Evolutionary conservation across 2,113 vertebrate genomes (phyloP), one percentile per base, ranked within the genome.

Genomic region (Talpa occidentalis): DNA sequence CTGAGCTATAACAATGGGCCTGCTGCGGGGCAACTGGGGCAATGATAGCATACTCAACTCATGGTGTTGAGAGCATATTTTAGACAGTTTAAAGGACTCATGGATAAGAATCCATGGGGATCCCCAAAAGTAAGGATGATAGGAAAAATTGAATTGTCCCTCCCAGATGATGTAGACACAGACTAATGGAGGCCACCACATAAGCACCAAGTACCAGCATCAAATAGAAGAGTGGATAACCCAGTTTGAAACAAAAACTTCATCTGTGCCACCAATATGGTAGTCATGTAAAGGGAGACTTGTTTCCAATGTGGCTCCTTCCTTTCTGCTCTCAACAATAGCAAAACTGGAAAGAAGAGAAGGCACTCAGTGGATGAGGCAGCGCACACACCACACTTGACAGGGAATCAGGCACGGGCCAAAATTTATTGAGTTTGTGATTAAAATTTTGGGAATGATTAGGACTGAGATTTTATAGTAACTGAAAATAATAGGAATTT

Each of bases 11-110:
- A 47, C 12, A 86, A 54, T 24, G 10, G 7, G 14, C 7, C 6
- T 69, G 6, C 7, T 1, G 35, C 40, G 12, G 4, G 22, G 7
- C 54, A 62, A 2, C 12, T 22, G n/a, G 21, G 12, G 0, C 19
- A 56, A 5, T 10, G 19, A 49, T 74, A 35, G 24, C 40, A 44
- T 28, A 32, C 30, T 7, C 28, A 42, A 12, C 16, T 26, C 37
- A 35, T n/a, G 9, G 6, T 0, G 3, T 26, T 22, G 77, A 81
- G 19, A 26, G 42, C 19, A 11, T 40, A 56, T 11, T 16, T 72
- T 44, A 6, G 26, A 64, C 19, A 62, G 6, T 14, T 60, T 6
- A 89, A 42, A 10, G 28, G 47, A 91, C 30, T 42, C 11, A 7
- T 35, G 10, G 14, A 14, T 35, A 40, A 26, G 70, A 2, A 10